A percentile compares a stretch with the other conserved stretches of the same genome.
These are phyloP conservation scores for Sesia bembeciformis DNA, from an alignment of 2,888 invertebrate genomes.

Conservation along the genomic window DNA sequence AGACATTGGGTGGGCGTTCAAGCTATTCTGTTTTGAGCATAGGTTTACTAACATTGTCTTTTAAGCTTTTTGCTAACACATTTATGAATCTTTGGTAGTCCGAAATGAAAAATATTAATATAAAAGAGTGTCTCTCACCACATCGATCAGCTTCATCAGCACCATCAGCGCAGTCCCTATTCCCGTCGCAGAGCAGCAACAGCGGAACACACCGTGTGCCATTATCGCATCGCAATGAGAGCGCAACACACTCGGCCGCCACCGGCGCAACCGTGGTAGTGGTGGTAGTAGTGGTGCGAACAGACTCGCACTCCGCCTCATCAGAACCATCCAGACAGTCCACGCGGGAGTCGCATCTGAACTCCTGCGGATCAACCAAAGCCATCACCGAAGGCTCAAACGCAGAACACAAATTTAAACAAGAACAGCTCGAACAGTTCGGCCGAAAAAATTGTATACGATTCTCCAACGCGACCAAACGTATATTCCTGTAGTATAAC, in stretches of 20 bases:
- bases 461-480: too few species aligned
- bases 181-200: conserved; percentile 82
- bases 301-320: conserved; percentile 74
- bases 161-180: conserved; percentile 80
- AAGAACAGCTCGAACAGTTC: too few species aligned
- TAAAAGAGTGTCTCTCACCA: conserved; percentile 31
- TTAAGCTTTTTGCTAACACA: too few species aligned
- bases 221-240: conserved; percentile 79
- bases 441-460: too few species aligned
- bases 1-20: too few species aligned
- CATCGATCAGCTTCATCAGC: conserved; percentile 87
- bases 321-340: conserved; percentile 85
- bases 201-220: conserved; percentile 82
- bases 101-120: background rate
- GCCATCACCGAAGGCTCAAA: too few species aligned
- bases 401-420: too few species aligned
- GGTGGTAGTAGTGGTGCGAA: conserved; percentile 9
- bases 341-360: conserved; percentile 78
- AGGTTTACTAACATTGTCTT: too few species aligned
- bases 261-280: conserved; percentile 8
- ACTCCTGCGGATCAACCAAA: conserved; percentile 37
- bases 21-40: too few species aligned
- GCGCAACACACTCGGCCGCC: conserved; percentile 49
- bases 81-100: too few species aligned
- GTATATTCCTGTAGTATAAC: too few species aligned